phyloP scores from a whole-genome alignment of 53 echinoderm and acorn worm species.

The Actinopyga echinites region DNA sequence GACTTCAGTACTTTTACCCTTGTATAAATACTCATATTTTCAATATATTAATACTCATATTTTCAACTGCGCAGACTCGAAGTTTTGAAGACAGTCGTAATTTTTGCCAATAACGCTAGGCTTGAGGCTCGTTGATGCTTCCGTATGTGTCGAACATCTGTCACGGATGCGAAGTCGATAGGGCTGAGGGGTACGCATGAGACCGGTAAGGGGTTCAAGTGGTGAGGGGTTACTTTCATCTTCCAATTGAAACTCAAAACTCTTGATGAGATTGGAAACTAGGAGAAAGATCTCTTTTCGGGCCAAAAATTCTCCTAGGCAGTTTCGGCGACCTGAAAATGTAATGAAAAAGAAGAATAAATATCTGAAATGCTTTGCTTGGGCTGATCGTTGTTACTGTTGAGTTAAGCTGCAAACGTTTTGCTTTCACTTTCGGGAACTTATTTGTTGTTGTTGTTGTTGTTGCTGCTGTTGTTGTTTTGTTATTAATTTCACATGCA shows the following conservation, averaged over 20 bases:
- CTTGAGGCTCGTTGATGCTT: too few relatives aligned
- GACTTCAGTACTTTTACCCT: too few relatives aligned
- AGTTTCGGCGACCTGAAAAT: constrained; percentile 65
- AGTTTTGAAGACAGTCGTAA: too few relatives aligned
- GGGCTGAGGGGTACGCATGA: constrained; percentile 1
- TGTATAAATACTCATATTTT: too few relatives aligned
- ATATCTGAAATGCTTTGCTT: not conserved
- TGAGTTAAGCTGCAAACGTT: not conserved
- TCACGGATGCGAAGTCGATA: constrained; percentile 1
- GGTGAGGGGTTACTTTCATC: constrained; percentile 15
- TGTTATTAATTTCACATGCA: too few relatives aligned
- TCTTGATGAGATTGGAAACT: constrained; percentile 65
- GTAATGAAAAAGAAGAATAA: not conserved
- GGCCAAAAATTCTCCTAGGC: constrained; percentile 71
- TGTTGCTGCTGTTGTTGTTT: too few relatives aligned
- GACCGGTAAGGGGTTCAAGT: not conserved
- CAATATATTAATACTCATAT: too few relatives aligned
- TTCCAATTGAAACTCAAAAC: constrained; percentile 30
- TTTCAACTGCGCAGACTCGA: too few relatives aligned
- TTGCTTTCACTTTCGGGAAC: not conserved
- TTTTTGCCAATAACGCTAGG: too few relatives aligned
- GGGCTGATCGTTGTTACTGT: not conserved
- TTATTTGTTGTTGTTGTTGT: too few relatives aligned
- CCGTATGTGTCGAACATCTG: not conserved
- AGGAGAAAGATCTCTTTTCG: constrained; percentile 69